Conservation (phyloP, 2,888 invertebrate species). For the Embidobia sp. region DNA sequence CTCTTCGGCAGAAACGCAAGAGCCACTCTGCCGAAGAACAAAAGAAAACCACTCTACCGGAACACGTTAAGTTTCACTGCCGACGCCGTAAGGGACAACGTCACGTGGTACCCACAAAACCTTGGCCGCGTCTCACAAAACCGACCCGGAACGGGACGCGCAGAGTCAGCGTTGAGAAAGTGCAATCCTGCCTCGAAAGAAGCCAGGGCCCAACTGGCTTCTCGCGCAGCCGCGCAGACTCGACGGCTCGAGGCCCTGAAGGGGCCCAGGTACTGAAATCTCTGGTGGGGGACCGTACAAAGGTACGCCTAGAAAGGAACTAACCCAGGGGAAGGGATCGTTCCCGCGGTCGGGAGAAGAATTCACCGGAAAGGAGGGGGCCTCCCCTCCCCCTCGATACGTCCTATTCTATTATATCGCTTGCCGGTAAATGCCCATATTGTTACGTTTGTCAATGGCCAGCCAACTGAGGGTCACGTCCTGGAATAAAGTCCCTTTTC, state of each 20-base stretch:
- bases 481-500: constrained; percentile 74
- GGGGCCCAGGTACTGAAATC: constrained; percentile 72
- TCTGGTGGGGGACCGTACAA: constrained; percentile 78
- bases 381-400: constrained; percentile 68
- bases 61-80: constrained; percentile 39
- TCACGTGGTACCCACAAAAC: too few relatives aligned
- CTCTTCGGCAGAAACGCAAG: not conserved
- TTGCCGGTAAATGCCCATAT: constrained; percentile 81
- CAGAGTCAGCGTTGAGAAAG: too few relatives aligned
- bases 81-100: constrained; percentile 10
- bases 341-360: constrained; percentile 70
- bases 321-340: constrained; percentile 76
- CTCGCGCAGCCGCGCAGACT: constrained; percentile 64
- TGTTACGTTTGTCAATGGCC: constrained; percentile 81
- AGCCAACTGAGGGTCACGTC: constrained; percentile 80
- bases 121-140: too few relatives aligned
- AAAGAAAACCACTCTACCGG: constrained; percentile 9
- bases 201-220: constrained; percentile 80
- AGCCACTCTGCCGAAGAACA: constrained; percentile 15
- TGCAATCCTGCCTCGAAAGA: constrained; percentile 78
- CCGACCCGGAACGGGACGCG: constrained; percentile 14
- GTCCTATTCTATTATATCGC: constrained; percentile 80
- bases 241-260: constrained; percentile 75
- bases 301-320: constrained; percentile 80
- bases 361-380: constrained; percentile 51